phyloP scores from a whole-genome alignment of 1,140 invertebrate genomes.

The Drosophila funebris region DNA sequence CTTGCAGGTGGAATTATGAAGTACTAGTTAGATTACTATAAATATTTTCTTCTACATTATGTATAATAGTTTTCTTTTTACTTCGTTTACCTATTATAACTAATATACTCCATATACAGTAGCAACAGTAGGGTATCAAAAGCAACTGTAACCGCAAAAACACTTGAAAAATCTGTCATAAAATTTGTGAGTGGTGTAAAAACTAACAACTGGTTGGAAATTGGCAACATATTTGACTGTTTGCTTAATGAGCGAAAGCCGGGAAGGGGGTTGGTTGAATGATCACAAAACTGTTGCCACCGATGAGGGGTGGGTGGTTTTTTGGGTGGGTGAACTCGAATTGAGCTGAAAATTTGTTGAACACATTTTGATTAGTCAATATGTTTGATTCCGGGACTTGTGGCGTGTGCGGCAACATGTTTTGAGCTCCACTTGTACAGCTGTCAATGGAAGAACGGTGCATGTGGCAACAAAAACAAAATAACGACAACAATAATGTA shows the following conservation, averaged over 20 bases:
- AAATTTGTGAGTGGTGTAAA: slow-evolving; percentile 63
- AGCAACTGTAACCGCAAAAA: slow-evolving; percentile 40
- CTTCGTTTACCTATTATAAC: too few species aligned
- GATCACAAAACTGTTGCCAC: slow-evolving; percentile 25
- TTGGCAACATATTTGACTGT: slow-evolving; percentile 78
- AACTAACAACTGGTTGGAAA: slow-evolving; percentile 75
- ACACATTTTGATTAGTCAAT: slow-evolving; percentile 79
- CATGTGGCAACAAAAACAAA: slow-evolving; percentile 37
- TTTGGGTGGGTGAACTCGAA: slow-evolving; percentile 4
- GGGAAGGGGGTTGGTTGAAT: slow-evolving; percentile 18
- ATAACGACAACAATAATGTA: background rate
- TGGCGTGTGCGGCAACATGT: slow-evolving; percentile 43
- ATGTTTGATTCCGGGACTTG: slow-evolving; percentile 76
- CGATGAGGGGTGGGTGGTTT: slow-evolving; percentile 12
- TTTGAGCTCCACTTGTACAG: slow-evolving; percentile 61
- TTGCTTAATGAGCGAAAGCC: slow-evolving; percentile 69
- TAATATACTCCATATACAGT: background rate
- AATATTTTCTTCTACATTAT: too few species aligned
- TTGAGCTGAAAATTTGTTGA: slow-evolving; percentile 30
- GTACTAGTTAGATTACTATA: too few species aligned
- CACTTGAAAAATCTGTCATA: slow-evolving; percentile 82
- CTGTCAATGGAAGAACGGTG: slow-evolving; percentile 41
- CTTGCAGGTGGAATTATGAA: too few species aligned
- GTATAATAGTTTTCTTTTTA: too few species aligned
- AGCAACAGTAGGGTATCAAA: background rate